Evolutionary conservation across 1,140 invertebrate species (phyloP), one percentile per base, ranked within the genome.

Genomic region (Pogonus chalceus): DNA sequence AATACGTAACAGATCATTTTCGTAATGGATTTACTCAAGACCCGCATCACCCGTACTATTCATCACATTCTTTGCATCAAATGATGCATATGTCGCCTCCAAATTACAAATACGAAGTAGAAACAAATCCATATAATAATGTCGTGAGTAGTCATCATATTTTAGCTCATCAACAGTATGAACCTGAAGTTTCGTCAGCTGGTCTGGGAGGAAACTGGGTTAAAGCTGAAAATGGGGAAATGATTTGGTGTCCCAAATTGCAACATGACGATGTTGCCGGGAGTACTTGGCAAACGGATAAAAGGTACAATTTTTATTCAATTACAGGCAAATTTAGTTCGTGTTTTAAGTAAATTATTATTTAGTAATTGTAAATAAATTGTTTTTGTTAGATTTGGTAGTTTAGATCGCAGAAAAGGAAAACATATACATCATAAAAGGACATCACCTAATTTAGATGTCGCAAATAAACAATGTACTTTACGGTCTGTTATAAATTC

Each of bases 331-430:
- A 4, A 51, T 9, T 9, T 26, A 16, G 2, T 35, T 9, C 14
- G 14, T 16, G n/a, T 35, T 35, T n/a, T 22, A 7, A 31, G n/a
- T 23, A 21, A 23, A 50, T 24, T 46, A 37, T 39, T 49, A 53
- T 37, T 22, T 23, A 35, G 23, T 14, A 23, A 52, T 35, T 49
- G 43, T 52, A 1, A 10, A 20, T 48, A 47, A 37, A 51, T 14
- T 53, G 10, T 48, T 47, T 54, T 20, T 56, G 53, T 52, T 56
- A 77, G 78, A 60, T 82, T 81, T 62, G 79, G 80, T 21, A 83
- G 80, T 65, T 68, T 83, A 39, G 80, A 83, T 65, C 72, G 80
- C 23, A 73, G 79, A 65, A 77, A 76, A 67, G 67, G 68, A 1
- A 76, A 70, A 52, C 72, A 65, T 47, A 55, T 69, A 23, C 60